phyloP scores from a whole-genome alignment of 2,113 vertebrate genomes.

The Rhodinocichla rosea region DNA sequence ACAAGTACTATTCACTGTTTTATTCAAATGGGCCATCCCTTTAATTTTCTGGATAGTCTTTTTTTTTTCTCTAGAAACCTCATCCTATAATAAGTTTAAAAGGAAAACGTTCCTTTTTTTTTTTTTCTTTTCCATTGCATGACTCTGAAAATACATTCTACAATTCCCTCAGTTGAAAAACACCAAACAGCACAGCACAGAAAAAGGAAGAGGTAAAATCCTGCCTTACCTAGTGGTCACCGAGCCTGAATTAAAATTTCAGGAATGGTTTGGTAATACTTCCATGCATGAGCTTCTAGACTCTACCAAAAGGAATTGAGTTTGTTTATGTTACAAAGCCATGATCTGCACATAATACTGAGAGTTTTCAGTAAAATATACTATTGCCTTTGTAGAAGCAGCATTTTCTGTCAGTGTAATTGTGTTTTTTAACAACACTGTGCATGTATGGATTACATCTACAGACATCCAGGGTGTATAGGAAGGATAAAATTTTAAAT shows the following conservation, averaged over 20 bases:
- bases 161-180: neutral
- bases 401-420: neutral
- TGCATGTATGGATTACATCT: neutral
- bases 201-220: neutral
- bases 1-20: neutral
- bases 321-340: neutral
- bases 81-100: neutral
- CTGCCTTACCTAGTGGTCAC: neutral
- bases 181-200: neutral
- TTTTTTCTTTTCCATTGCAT: neutral
- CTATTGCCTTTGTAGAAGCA: neutral
- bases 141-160: neutral
- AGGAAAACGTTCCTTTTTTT: neutral
- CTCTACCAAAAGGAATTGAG: neutral
- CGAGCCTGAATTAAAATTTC: neutral
- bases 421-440: neutral
- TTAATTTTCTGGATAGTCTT: neutral
- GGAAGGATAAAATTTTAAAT: neutral
- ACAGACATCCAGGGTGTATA: neutral
- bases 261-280: neutral
- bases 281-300: neutral
- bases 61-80: neutral
- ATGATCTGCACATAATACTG: neutral
- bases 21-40: rapidly evolving
- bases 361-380: neutral